Evolutionary conservation across 2,888 invertebrate species (phyloP).

Genomic region (Nemapogon koenigi): DNA sequence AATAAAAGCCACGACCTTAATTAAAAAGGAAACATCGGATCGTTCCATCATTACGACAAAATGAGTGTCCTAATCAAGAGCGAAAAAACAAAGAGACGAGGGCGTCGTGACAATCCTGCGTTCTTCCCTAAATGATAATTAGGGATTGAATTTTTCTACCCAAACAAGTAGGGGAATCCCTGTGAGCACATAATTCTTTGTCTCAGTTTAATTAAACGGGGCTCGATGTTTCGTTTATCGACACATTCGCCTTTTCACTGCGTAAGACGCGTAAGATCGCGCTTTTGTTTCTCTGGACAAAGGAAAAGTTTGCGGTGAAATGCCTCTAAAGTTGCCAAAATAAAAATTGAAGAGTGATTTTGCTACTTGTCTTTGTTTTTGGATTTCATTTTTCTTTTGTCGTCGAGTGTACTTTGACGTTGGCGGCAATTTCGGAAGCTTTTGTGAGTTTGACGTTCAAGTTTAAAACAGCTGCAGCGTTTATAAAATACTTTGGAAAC

Average conservation of each 20-base stretch:
- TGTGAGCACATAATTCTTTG: slow-evolving; percentile 12
- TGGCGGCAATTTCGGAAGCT: too few relatives aligned
- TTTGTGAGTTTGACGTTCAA: too few relatives aligned
- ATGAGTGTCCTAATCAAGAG: slow-evolving; percentile 7
- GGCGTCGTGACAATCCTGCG: slow-evolving; percentile 12
- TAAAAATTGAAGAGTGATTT: slow-evolving; percentile 8
- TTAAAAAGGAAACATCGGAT: slow-evolving; percentile 9
- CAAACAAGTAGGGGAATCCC: slow-evolving; percentile 6
- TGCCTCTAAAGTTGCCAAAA: slow-evolving; percentile 7
- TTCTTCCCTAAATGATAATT: slow-evolving; percentile 23
- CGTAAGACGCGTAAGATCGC: slow-evolving; percentile 1
- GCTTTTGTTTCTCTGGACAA: slow-evolving; percentile 9
- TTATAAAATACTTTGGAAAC: too few relatives aligned
- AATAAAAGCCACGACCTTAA: slow-evolving; percentile 3
- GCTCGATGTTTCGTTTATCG: slow-evolving; percentile 9
- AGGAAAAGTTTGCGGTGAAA: slow-evolving; percentile 7
- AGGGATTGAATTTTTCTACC: slow-evolving; percentile 21
- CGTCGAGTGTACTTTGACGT: too few relatives aligned
- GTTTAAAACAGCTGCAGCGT: too few relatives aligned
- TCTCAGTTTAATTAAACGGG: slow-evolving; percentile 22
- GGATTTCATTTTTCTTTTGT: too few relatives aligned
- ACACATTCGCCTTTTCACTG: slow-evolving; percentile 10
- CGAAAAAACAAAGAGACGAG: slow-evolving; percentile 17
- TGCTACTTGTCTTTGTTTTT: too few relatives aligned
- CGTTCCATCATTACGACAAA: slow-evolving; percentile 8